Percentiles rank a stretch among this genome's conserved stretches.
Conservation (phyloP, 2,113 vertebrate species). For the Notarius lentiginosus region DNA sequence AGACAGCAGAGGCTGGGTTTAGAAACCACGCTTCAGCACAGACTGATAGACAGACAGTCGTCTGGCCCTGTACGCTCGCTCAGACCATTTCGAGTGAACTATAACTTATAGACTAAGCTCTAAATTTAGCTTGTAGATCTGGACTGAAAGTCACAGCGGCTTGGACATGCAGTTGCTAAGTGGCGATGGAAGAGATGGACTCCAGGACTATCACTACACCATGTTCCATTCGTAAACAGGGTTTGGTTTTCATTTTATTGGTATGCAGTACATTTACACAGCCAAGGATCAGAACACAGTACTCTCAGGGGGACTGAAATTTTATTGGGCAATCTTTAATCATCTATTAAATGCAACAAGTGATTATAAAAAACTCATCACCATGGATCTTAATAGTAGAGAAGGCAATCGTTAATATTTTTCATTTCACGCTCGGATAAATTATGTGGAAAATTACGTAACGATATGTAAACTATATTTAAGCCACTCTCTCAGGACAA, state of each 20-base stretch:
- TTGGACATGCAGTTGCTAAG: slow-evolving; percentile 5
- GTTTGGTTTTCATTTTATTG: not conserved
- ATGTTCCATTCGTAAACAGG: not conserved
- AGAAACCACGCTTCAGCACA: not conserved
- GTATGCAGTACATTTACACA: not conserved
- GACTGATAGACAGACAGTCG: not conserved
- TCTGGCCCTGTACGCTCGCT: not conserved
- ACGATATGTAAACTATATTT: too few relatives aligned
- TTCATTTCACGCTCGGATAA: too few relatives aligned
- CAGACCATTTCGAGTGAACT: not conserved
- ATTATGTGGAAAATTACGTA: too few relatives aligned
- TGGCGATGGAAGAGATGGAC: not conserved
- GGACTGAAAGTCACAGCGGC: not conserved
- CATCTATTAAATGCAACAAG: too few relatives aligned
- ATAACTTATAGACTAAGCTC: not conserved
- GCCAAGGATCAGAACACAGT: not conserved
- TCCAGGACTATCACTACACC: not conserved
- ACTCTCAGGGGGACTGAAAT: not conserved
- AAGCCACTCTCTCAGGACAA: too few relatives aligned
- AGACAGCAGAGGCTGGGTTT: not conserved
- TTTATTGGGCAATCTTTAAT: too few relatives aligned
- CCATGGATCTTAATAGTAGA: not conserved
- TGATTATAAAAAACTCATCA: too few relatives aligned
- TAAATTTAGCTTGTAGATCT: slow-evolving; percentile 32
- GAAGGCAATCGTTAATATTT: not conserved